phyloP scores from a whole-genome alignment of 2,113 vertebrate genomes.

The Apodemus sylvaticus region DNA sequence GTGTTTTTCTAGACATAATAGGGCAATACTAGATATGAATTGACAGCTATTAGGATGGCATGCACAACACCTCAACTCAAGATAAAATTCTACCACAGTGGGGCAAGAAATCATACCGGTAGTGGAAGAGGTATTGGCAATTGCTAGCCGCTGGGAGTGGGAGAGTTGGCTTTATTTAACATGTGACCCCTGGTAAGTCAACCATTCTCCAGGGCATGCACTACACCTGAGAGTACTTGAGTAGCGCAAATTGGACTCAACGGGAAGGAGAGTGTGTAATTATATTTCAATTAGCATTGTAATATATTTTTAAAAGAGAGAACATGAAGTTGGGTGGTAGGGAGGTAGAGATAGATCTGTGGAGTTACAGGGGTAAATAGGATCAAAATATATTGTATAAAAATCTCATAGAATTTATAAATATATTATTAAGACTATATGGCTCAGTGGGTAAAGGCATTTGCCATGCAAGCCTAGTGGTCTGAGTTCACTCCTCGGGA shows the following conservation, averaged over 20 bases:
- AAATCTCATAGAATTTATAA: not conserved
- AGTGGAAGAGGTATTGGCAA: not conserved
- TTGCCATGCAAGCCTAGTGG: not conserved
- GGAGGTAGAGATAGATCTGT: not conserved
- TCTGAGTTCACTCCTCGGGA: not conserved
- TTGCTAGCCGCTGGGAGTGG: not conserved
- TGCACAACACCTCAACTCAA: not conserved
- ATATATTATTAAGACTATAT: not conserved
- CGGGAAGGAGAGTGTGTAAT: not conserved
- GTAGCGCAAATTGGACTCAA: not conserved
- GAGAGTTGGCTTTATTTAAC: not conserved
- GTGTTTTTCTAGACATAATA: not conserved
- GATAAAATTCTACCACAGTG: not conserved
- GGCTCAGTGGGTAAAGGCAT: not conserved
- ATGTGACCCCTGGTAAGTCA: not conserved
- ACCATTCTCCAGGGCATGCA: not conserved
- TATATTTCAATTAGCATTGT: not conserved
- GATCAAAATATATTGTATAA: not conserved
- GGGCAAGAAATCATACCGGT: not conserved
- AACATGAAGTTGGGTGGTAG: not conserved
- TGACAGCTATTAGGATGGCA: not conserved
- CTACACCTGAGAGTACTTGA: not conserved
- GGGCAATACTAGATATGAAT: not conserved
- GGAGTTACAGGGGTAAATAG: not conserved
- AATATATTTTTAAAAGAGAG: not conserved